These are phyloP conservation scores for Tribolium freemani DNA, from an alignment of 2,888 invertebrate genomes.

Conservation along the genomic window DNA sequence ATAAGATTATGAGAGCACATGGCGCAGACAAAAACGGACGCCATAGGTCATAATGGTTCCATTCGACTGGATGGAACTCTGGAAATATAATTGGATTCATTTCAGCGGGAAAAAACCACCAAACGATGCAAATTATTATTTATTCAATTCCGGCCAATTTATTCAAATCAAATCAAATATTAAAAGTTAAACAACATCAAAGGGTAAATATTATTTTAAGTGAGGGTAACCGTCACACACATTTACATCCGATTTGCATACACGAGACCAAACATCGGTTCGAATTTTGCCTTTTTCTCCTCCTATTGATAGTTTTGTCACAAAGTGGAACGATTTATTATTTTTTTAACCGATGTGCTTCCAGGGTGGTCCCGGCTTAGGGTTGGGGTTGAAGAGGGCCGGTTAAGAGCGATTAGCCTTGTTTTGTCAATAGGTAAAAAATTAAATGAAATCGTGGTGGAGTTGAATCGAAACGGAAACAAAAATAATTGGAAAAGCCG, in stretches of 20 bases:
- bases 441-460: background rate
- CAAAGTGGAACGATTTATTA: slow-evolving; percentile 58
- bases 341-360: slow-evolving; percentile 47
- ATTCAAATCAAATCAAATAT: slow-evolving; percentile 46
- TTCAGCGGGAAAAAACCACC: slow-evolving; percentile 5
- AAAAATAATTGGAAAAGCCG: slow-evolving; percentile 27
- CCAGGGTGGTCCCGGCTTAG: slow-evolving; percentile 58
- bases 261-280: background rate
- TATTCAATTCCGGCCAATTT: slow-evolving; percentile 39
- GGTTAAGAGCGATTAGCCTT: slow-evolving; percentile 55
- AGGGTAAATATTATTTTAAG: slow-evolving; percentile 61
- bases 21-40: slow-evolving; percentile 52
- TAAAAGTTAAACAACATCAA: slow-evolving; percentile 48
- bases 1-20: slow-evolving; percentile 66
- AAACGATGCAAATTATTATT: slow-evolving; percentile 37
- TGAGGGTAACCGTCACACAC: slow-evolving; percentile 32
- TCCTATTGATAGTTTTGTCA: slow-evolving; percentile 14
- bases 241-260: slow-evolving; percentile 44
- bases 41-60: slow-evolving; percentile 49
- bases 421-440: slow-evolving; percentile 36
- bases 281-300: slow-evolving; percentile 6
- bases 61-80: slow-evolving; percentile 11
- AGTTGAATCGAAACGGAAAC: slow-evolving; percentile 25
- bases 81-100: slow-evolving; percentile 13
- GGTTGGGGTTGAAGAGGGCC: slow-evolving; percentile 53